Percentiles rank a stretch among this genome's conserved stretches.
phyloP scores from a whole-genome alignment of 2,797 vertebrate genomes.

The Merluccius polli region DNA sequence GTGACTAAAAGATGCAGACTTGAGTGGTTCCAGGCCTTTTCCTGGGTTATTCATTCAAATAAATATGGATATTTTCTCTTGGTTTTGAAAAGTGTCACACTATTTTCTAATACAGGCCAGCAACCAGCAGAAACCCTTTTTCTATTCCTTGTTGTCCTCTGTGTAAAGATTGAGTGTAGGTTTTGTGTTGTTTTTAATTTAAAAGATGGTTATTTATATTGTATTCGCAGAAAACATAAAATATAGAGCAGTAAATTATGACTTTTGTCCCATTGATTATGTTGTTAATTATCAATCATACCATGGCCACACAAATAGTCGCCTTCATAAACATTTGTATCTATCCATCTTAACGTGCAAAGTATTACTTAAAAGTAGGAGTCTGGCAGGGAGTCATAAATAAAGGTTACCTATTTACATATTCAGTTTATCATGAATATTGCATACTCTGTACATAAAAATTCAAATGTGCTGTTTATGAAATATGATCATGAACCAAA shows the following conservation, averaged over 20 bases:
- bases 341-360: conserved; percentile 73
- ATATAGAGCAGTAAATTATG: conserved; percentile 49
- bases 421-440: conserved; percentile 82
- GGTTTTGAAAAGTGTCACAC: conserved; percentile 20
- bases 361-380: conserved; percentile 73
- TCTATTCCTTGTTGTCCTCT: conserved; percentile 32
- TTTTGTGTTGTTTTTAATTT: conserved; percentile 34
- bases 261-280: conserved; percentile 60
- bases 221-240: conserved; percentile 26
- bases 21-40: conserved; percentile 60
- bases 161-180: conserved; percentile 33
- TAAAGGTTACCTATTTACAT: conserved; percentile 81
- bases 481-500: conserved; percentile 80
- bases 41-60: conserved; percentile 61
- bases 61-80: conserved; percentile 52
- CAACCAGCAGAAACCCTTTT: conserved; percentile 30
- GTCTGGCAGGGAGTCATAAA: conserved; percentile 74
- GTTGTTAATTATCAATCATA: conserved; percentile 74
- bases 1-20: conserved; percentile 70
- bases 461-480: conserved; percentile 79
- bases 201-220: conserved; percentile 38
- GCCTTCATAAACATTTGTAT: conserved; percentile 69
- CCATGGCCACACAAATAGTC: conserved; percentile 50
- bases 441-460: conserved; percentile 80
- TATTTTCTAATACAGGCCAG: conserved; percentile 52